Evolutionary conservation across 2,113 vertebrate species (phyloP).

Genomic region (Brachionichthys hirsutus): DNA sequence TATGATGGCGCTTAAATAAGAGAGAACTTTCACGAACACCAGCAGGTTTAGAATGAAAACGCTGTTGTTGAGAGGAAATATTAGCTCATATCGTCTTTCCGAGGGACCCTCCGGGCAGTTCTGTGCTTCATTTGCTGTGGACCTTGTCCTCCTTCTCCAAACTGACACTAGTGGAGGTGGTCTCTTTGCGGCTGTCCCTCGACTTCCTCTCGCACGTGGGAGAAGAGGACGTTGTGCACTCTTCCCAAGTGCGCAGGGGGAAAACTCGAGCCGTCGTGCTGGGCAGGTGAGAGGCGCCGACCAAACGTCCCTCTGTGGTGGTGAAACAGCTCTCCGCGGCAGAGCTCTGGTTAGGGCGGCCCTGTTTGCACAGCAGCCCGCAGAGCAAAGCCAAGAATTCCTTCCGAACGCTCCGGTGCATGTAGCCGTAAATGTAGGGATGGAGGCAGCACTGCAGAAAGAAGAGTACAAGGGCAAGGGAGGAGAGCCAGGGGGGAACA

Average conservation of each 20-base stretch:
- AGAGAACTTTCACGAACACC: not conserved
- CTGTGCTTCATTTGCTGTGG: constrained; percentile 59
- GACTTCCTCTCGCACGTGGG: constrained; percentile 75
- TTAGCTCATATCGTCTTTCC: constrained; percentile 1
- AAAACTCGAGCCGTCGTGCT: constrained; percentile 70
- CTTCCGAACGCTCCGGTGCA: constrained; percentile 85
- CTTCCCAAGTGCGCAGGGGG: constrained; percentile 78
- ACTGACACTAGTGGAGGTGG: constrained; percentile 77
- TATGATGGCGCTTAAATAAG: constrained; percentile 1
- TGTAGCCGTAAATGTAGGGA: constrained; percentile 89
- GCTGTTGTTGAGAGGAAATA: constrained; percentile 27
- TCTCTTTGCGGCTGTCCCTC: constrained; percentile 78
- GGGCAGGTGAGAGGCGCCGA: constrained; percentile 70
- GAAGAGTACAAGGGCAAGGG: constrained; percentile 84
- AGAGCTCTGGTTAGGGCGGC: constrained; percentile 67
- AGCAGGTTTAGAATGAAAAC: constrained; percentile 8
- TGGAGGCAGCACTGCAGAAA: constrained; percentile 88
- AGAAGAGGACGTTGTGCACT: constrained; percentile 76
- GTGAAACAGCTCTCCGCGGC: constrained; percentile 79
- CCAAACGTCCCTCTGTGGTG: constrained; percentile 74
- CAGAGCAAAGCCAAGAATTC: constrained; percentile 81
- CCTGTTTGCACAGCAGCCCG: constrained; percentile 77
- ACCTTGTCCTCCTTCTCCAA: constrained; percentile 76
- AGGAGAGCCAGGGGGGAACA: constrained; percentile 83
- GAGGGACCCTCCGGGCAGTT: constrained; percentile 10